phyloP scores from a whole-genome alignment of 2,888 invertebrate species.

The Hypomecis punctinalis region DNA sequence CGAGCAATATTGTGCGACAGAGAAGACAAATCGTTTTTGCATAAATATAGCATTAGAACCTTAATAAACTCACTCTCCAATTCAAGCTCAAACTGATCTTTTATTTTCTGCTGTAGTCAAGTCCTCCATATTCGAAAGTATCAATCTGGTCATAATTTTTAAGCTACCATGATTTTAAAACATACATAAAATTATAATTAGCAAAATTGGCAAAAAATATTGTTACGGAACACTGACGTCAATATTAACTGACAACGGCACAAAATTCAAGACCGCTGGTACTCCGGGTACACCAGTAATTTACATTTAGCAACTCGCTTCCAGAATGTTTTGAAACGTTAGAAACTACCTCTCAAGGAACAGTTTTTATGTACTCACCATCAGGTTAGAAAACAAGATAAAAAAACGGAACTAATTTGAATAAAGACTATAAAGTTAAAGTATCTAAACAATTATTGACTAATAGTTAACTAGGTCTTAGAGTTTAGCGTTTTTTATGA shows the following conservation, averaged over 20 bases:
- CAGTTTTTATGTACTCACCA: slow-evolving; percentile 43
- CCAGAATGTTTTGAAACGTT: slow-evolving; percentile 51
- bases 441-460: slow-evolving; percentile 21
- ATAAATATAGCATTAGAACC: too few species aligned
- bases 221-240: background rate
- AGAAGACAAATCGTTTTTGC: too few species aligned
- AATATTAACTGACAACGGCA: background rate
- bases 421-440: slow-evolving; percentile 16
- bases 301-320: slow-evolving; percentile 51
- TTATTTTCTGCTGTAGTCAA: too few species aligned
- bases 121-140: too few species aligned
- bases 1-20: too few species aligned
- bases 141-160: too few species aligned
- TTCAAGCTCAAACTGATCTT: too few species aligned
- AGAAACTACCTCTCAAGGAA: slow-evolving; percentile 55
- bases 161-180: too few species aligned
- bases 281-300: slow-evolving; percentile 28
- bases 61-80: too few species aligned
- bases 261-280: background rate
- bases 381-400: slow-evolving; percentile 6
- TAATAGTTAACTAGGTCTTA: slow-evolving; percentile 14
- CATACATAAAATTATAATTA: too few species aligned
- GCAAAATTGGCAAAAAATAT: too few species aligned
- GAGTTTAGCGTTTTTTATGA: background rate
- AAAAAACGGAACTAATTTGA: slow-evolving; percentile 35